Evolutionary conservation across 2,888 invertebrate genomes (phyloP).

Genomic region (Lysandra coridon): DNA sequence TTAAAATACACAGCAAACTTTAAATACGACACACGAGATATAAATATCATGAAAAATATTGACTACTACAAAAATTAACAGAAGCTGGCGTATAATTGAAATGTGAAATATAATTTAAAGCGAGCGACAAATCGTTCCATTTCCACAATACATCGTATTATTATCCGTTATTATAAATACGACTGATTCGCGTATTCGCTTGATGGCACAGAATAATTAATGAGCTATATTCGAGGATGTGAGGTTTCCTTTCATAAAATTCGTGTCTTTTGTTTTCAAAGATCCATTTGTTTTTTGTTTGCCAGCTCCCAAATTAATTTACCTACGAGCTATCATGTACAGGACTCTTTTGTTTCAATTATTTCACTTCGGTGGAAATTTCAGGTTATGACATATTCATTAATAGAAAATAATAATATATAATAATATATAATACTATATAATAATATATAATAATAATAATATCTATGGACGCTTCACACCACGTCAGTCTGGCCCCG

Average conservation of each 20-base stretch:
- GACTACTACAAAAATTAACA: background rate
- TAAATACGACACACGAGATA: background rate
- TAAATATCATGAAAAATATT: background rate
- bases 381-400: background rate
- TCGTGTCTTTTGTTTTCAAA: constrained; percentile 57
- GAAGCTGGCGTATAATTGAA: constrained; percentile 4
- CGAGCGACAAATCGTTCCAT: constrained; percentile 30
- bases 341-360: constrained; percentile 47
- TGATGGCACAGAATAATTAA: constrained; percentile 69
- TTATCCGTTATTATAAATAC: constrained; percentile 46
- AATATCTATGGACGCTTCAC: too few relatives aligned
- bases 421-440: background rate
- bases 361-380: constrained; percentile 12
- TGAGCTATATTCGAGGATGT: constrained; percentile 56
- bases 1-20: background rate
- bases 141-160: constrained; percentile 36
- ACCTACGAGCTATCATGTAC: constrained; percentile 65
- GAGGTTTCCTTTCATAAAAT: constrained; percentile 61
- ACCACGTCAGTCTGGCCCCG: too few relatives aligned
- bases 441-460: too few relatives aligned
- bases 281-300: constrained; percentile 63
- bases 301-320: constrained; percentile 65
- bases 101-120: constrained; percentile 15
- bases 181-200: constrained; percentile 50
- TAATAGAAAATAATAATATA: background rate